Conservation (phyloP, 2,113 vertebrate species). For the human (Homo sapiens) region DNA sequence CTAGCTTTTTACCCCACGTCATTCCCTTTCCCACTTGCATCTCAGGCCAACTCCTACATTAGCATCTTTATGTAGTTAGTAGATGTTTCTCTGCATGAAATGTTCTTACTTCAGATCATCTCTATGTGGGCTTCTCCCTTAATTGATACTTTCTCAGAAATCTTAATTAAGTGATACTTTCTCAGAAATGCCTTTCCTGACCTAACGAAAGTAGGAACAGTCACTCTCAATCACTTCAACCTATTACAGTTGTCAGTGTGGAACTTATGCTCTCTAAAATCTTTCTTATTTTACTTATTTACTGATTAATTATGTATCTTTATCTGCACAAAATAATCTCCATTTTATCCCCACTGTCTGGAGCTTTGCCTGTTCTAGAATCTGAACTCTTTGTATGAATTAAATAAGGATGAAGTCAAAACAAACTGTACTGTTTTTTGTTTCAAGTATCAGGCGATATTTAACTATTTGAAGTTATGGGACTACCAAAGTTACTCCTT, state of each 20-base stretch:
- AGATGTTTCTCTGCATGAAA: background rate
- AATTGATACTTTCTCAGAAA: background rate
- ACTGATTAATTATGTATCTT: background rate
- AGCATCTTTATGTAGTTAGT: background rate
- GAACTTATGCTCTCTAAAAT: background rate
- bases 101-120: background rate
- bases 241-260: background rate
- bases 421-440: background rate
- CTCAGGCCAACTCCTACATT: background rate
- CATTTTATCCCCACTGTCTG: background rate
- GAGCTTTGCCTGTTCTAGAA: background rate
- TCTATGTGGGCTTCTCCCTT: background rate
- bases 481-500: background rate
- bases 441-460: background rate
- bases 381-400: background rate
- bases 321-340: background rate
- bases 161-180: background rate
- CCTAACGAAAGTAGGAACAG: background rate
- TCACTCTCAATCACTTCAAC: constrained; percentile 2
- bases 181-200: background rate
- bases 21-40: background rate
- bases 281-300: background rate
- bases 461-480: background rate
- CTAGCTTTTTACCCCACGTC: background rate
- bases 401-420: background rate